Evolutionary conservation across 1,140 invertebrate species (phyloP).

Genomic region (Piezodorus guildinii): DNA sequence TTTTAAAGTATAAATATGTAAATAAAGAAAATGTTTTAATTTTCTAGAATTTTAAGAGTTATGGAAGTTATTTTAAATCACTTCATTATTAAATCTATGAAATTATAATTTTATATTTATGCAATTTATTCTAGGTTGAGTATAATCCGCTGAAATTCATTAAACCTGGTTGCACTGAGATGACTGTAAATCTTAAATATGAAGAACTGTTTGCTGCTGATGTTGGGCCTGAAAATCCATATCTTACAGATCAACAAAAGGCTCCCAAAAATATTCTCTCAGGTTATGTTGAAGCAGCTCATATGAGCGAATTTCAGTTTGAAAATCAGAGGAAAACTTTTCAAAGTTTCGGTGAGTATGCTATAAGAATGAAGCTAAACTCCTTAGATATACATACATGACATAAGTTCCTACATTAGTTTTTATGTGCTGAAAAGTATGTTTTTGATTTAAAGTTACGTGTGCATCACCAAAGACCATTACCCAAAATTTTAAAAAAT

Average conservation of each 20-base stretch:
- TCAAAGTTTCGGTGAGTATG: slow-evolving; percentile 62
- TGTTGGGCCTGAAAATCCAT: slow-evolving; percentile 83
- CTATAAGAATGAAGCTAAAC: neutral
- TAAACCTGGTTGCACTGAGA: slow-evolving; percentile 63
- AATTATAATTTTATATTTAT: too few species aligned
- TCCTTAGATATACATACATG: too few species aligned
- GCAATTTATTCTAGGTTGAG: slow-evolving; percentile 23
- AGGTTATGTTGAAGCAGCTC: slow-evolving; percentile 88
- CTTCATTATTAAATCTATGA: too few species aligned
- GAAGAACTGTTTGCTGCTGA: slow-evolving; percentile 90
- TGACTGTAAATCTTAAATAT: slow-evolving; percentile 86
- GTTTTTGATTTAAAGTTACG: too few species aligned
- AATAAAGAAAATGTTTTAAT: too few species aligned
- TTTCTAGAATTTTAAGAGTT: too few species aligned
- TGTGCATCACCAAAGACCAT: too few species aligned
- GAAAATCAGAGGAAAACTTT: slow-evolving; percentile 96
- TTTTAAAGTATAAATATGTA: too few species aligned
- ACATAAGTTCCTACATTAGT: too few species aligned
- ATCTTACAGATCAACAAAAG: slow-evolving; percentile 75
- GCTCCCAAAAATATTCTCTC: slow-evolving; percentile 83
- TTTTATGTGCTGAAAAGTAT: too few species aligned
- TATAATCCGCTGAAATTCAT: slow-evolving; percentile 44
- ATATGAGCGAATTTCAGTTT: slow-evolving; percentile 96
- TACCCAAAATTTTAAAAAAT: too few species aligned
- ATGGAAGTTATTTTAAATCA: too few species aligned